Base-by-base conservation (phyloP, 2,113 vertebrate genomes). In the Taxidea taxus region DNA sequence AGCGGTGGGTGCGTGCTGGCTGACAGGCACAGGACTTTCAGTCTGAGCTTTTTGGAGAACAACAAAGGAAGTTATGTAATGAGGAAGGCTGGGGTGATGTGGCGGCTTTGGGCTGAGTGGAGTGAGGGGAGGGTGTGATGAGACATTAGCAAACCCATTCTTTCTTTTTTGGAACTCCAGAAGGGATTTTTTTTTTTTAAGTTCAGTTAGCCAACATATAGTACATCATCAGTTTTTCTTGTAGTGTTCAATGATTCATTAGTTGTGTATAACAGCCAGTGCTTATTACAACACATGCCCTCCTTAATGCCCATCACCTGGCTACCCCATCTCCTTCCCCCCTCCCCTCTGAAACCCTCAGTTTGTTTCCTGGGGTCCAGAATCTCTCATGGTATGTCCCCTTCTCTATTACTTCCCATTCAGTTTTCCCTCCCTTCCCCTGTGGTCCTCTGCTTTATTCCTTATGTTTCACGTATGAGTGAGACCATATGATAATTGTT, bases 71-170 rank as follows among this genome's bases (percentile, higher is more conserved):
- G 49, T 6, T 37, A 37, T 20, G 10, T n/a, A 34, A 37, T 25
- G 49, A 60, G 56, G 49, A 58, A 75, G 34, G 39, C 4, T 82
- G 58, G 20, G 29, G 47, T 47, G 39, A 6, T 25, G 56, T 27
- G 8, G 34, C 39, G 7, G 37, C 16, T 83, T 37, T 66, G 44
- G 25, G 23, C 42, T 92, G 56, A 77, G 42, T 18, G 74, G 62
- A 0, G 11, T 0, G 23, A 12, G 9, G 15, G 37, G 58, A 39
- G 34, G 39, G 14, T 2, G 18, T 54, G 16, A 3, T 70, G 20
- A 60, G 58, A 80, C 81, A 49, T 74, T 21, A 49, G 51, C 10
- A 47, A 39, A 47, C 87, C 47, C 2, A 34, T n/a, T 78, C 25
- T 70, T 51, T 74, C 81, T 66, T 16, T 66, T 66, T 66, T 66